Conservation (phyloP, 2,888 invertebrate species). For the Brachycybe producta region DNA sequence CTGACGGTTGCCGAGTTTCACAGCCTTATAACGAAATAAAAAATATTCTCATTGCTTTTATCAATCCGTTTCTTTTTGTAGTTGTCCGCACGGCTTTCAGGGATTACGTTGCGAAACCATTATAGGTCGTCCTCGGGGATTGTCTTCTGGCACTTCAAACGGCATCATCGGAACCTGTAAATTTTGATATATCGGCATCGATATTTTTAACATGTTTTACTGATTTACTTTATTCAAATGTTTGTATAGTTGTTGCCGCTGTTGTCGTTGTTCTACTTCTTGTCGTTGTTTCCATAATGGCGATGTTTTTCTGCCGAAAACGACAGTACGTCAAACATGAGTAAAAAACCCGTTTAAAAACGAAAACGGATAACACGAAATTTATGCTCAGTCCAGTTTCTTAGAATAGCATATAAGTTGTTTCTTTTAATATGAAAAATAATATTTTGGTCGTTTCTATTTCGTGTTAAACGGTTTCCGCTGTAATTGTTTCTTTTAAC, state of each 20-base stretch:
- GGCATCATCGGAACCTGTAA: slow-evolving; percentile 13
- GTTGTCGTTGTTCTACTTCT: slow-evolving; percentile 3
- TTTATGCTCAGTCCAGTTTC: too few relatives aligned
- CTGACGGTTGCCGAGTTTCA: too few relatives aligned
- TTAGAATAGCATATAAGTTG: too few relatives aligned
- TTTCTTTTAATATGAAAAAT: too few relatives aligned
- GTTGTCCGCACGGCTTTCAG: slow-evolving; percentile 31
- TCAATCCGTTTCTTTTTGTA: slow-evolving; percentile 25
- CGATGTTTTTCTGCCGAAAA: background rate
- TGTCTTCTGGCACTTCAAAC: background rate
- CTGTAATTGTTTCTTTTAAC: too few relatives aligned
- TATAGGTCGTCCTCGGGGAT: slow-evolving; percentile 4
- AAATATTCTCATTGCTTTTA: slow-evolving; percentile 7
- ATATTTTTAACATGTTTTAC: background rate
- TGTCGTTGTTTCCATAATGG: background rate
- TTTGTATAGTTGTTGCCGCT: slow-evolving; percentile 2
- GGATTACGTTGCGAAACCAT: slow-evolving; percentile 32
- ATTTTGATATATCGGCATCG: background rate
- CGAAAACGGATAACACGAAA: too few relatives aligned
- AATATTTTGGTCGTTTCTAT: too few relatives aligned
- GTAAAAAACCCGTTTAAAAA: too few relatives aligned
- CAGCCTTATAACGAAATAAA: too few relatives aligned
- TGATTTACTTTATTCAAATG: background rate
- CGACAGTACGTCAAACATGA: too few relatives aligned
- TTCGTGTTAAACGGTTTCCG: too few relatives aligned